Base-by-base conservation (phyloP, 2,888 invertebrate species). In the Melanargia galathea region DNA sequence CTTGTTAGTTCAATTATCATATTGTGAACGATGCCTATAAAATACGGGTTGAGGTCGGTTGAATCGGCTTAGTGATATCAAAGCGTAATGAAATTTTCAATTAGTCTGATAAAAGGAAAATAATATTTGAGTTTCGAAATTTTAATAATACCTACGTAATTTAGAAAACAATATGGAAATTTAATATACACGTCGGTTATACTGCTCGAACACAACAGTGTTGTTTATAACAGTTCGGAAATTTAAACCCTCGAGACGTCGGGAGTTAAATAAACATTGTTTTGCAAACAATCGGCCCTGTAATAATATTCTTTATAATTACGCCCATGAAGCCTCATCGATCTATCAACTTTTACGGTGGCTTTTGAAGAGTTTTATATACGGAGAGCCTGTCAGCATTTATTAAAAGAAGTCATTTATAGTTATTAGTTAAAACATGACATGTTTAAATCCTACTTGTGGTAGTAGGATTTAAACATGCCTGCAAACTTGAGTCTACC, bases 301-400 rank as follows among this genome's bases (percentile, higher is more conserved):
- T n/a, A n/a, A n/a, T n/a, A n/a, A n/a, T 65, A 65, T 48, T 66
- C 66, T 60, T 60, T 65, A 52, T 51, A 64, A 67, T 66, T 66
- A 63, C 48, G 13, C 48, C 58, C 51, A 43, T 38, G 60, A 57
- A 57, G 62, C 48, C 60, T 61, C 65, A 63, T 63, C 63, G 69
- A 67, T 67, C 62, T 45, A 60, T 58, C 58, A 61, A 63, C 33
- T 68, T 64, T 56, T 45, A 20, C 60, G 30, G 60, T 35, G 49
- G n/a, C n/a, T n/a, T 38, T 33, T 45, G 40, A 56, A 52, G 49
- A 38, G 62, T 61, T 63, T 51, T 48, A 45, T 60, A 60, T 11
- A 6, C 20, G 20, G 11, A 46, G 45, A 46, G 45, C 20, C 11
- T 1, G 22, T 22, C 18, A 18, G 7, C 1, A 30, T 6, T 1